Conservation (phyloP, 2,888 invertebrate genomes). For the Platynereis dumerilii region DNA sequence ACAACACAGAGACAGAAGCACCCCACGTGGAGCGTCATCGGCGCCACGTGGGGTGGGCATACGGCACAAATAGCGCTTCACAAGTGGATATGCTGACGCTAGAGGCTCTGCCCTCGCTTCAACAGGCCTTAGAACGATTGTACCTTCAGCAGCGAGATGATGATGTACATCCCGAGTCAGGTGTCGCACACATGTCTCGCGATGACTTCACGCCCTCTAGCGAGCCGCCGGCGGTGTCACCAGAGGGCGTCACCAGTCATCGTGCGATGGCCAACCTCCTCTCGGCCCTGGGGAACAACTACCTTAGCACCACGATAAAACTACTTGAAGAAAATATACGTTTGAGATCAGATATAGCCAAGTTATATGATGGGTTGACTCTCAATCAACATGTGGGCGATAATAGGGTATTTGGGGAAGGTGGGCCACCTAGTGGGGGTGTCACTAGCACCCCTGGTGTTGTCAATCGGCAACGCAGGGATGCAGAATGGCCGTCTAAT, state of each 20-base stretch:
- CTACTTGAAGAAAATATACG: slow-evolving; percentile 19
- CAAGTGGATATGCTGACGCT: slow-evolving; percentile 4
- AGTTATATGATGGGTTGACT: slow-evolving; percentile 14
- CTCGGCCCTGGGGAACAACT: not conserved
- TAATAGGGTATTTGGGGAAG: too few relatives aligned
- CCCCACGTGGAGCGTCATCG: not conserved
- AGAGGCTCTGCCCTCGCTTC: not conserved
- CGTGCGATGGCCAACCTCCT: not conserved
- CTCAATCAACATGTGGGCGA: too few relatives aligned
- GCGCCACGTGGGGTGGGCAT: not conserved
- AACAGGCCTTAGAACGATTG: slow-evolving; percentile 1
- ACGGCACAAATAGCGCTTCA: not conserved
- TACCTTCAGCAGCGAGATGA: not conserved
- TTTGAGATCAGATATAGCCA: slow-evolving; percentile 19
- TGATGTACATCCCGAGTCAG: not conserved
- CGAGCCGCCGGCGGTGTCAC: slow-evolving; percentile 1
- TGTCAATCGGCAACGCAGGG: too few relatives aligned
- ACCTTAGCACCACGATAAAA: slow-evolving; percentile 7
- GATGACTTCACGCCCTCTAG: too few relatives aligned
- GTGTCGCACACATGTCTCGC: not conserved
- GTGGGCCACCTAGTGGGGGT: too few relatives aligned
- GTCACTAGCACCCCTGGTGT: too few relatives aligned
- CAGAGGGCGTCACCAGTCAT: not conserved
- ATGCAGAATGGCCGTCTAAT: too few relatives aligned
- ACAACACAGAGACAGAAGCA: not conserved